A percentile compares a stretch with the other conserved stretches of the same genome.
phyloP scores from a whole-genome alignment of 2,797 vertebrate genomes.

The Rhinichthys osculus region DNA sequence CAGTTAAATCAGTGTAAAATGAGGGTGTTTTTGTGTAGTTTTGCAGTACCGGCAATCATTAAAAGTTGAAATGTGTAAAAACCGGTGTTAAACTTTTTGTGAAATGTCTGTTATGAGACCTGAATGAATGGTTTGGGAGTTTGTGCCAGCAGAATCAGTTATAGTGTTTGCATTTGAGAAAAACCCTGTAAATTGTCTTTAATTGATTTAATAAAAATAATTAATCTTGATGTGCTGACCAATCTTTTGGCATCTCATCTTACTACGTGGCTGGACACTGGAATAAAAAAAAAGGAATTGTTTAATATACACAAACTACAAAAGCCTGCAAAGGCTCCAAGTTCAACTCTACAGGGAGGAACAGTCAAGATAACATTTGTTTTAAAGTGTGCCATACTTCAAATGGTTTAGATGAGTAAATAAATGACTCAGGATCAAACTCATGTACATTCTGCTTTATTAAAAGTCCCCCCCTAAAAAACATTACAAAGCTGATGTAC shows the following conservation, averaged over 20 bases:
- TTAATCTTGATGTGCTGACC: not conserved
- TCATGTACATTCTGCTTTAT: slow-evolving; percentile 38
- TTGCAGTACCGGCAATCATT: not conserved
- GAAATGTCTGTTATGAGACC: not conserved
- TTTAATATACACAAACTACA: not conserved
- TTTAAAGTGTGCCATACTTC: not conserved
- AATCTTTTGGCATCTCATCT: not conserved
- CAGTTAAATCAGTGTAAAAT: not conserved
- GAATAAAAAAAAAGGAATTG: no score
- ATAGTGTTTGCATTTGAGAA: not conserved
- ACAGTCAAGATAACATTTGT: not conserved
- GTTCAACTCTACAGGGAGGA: not conserved
- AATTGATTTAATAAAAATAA: not conserved
- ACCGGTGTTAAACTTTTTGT: not conserved
- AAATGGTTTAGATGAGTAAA: not conserved
- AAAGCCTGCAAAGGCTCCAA: not conserved
- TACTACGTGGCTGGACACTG: no score
- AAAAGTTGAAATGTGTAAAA: not conserved
- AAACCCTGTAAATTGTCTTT: no score
- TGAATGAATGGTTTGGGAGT: not conserved
- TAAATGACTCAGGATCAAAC: not conserved
- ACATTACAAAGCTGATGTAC: slow-evolving; percentile 38
- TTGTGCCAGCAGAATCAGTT: not conserved
- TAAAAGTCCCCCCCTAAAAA: slow-evolving; percentile 6
- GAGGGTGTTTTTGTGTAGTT: not conserved